Conservation (phyloP, 2,113 vertebrate genomes). For the Columba livia region DNA sequence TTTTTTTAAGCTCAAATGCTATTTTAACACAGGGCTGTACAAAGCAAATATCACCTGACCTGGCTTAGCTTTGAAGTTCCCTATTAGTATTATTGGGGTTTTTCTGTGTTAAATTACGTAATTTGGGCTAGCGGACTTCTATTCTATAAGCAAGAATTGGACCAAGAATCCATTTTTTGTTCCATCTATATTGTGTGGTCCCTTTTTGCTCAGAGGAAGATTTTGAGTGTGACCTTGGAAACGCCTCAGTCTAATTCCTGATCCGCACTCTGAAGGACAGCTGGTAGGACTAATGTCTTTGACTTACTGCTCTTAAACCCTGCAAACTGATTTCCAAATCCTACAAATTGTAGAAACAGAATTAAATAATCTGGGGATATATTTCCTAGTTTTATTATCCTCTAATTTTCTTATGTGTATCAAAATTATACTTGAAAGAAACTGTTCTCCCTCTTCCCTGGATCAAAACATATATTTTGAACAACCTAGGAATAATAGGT, state of each 20-base stretch:
- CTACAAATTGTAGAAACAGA: background rate
- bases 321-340: background rate
- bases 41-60: background rate
- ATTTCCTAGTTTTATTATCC: background rate
- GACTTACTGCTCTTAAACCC: background rate
- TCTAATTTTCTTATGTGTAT: background rate
- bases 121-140: background rate
- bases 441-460: background rate
- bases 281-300: background rate
- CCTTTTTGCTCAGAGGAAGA: background rate
- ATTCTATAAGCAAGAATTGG: background rate
- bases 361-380: background rate
- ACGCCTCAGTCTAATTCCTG: background rate
- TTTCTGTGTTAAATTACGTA: background rate
- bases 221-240: background rate
- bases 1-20: background rate
- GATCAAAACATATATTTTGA: background rate
- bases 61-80: background rate
- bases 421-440: background rate
- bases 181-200: background rate
- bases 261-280: background rate
- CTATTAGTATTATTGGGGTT: background rate
- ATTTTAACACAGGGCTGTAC: background rate
- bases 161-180: background rate
- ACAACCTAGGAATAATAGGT: background rate